Evolutionary conservation across 35 echinoderm and acorn worm species (phyloP).

Genomic region (Eucidaris tribuloides): DNA sequence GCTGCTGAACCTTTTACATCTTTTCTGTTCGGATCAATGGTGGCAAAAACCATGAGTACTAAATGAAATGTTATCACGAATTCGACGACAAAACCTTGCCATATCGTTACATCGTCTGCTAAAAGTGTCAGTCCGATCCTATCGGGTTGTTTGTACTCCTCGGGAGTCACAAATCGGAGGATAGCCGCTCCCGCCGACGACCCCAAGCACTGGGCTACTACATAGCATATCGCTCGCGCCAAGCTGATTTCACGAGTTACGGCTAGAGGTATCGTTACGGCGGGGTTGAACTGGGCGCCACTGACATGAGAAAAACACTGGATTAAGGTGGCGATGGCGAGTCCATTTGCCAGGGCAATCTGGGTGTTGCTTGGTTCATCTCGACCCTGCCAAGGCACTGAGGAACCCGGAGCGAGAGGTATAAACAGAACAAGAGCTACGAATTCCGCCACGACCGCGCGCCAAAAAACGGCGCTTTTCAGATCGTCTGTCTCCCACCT

Average conservation of each 20-base stretch:
- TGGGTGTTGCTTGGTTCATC: slow-evolving; percentile 28
- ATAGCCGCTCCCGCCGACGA: slow-evolving; percentile 55
- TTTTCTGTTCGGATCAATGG: slow-evolving; percentile 62
- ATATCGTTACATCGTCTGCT: neutral
- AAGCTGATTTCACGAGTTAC: slow-evolving; percentile 30
- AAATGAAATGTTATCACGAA: slow-evolving; percentile 72
- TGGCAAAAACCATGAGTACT: slow-evolving; percentile 85
- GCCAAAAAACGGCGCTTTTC: slow-evolving; percentile 25
- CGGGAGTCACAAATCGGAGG: slow-evolving; percentile 36
- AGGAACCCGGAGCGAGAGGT: slow-evolving; percentile 20
- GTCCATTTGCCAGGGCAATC: slow-evolving; percentile 45
- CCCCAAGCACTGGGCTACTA: slow-evolving; percentile 74
- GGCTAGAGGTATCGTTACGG: slow-evolving; percentile 46
- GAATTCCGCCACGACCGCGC: slow-evolving; percentile 35
- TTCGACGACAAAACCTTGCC: slow-evolving; percentile 76
- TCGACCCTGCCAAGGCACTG: slow-evolving; percentile 14
- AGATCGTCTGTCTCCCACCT: slow-evolving; percentile 20
- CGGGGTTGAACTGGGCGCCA: slow-evolving; percentile 66
- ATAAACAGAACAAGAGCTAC: slow-evolving; percentile 41
- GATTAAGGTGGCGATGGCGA: slow-evolving; percentile 46
- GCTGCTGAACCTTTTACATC: slow-evolving; percentile 61
- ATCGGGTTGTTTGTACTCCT: neutral
- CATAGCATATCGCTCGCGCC: slow-evolving; percentile 43
- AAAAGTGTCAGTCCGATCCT: slow-evolving; percentile 44
- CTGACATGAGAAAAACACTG: slow-evolving; percentile 51